These are phyloP conservation scores for Diploscapter pachys DNA, from an alignment of 1,140 invertebrate genomes.

Conservation along the genomic window DNA sequence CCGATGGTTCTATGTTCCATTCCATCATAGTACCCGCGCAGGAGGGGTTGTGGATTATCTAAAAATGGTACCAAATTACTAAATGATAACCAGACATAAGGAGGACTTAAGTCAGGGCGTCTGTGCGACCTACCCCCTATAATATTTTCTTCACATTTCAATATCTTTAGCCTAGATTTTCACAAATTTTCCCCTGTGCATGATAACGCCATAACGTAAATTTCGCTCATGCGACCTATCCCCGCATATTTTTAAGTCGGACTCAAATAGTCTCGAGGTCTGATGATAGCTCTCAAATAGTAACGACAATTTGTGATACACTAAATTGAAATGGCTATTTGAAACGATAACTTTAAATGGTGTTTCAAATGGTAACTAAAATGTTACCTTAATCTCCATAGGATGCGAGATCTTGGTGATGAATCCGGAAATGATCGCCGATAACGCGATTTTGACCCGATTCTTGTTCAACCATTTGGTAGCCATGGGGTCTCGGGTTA, in stretches of 20 bases:
- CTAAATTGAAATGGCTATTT: constrained; percentile 5
- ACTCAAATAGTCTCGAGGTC: no score
- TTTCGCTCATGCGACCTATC: no score
- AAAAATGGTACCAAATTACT: constrained; percentile 9
- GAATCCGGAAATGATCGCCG: constrained; percentile 43
- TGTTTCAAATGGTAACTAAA: constrained; percentile 11
- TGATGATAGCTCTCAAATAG: neutral
- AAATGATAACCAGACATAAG: no score
- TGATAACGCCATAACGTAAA: no score
- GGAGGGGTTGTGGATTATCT: constrained; percentile 39
- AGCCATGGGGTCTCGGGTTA: constrained; percentile 39
- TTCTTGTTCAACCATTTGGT: constrained; percentile 37
- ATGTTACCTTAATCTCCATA: constrained; percentile 44
- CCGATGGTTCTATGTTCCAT: constrained; percentile 38
- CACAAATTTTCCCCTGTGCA: no score
- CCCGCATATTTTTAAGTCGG: no score
- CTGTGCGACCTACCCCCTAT: no score
- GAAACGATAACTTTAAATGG: neutral
- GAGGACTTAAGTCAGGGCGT: no score
- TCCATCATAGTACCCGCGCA: constrained; percentile 48
- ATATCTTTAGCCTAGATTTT: no score
- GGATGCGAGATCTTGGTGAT: constrained; percentile 45
- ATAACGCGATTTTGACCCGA: constrained; percentile 41
- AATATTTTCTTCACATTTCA: no score
- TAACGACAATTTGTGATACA: neutral